These are phyloP conservation scores for Ephialtes manifestator DNA, from an alignment of 2,888 invertebrate species.

Conservation along the genomic window DNA sequence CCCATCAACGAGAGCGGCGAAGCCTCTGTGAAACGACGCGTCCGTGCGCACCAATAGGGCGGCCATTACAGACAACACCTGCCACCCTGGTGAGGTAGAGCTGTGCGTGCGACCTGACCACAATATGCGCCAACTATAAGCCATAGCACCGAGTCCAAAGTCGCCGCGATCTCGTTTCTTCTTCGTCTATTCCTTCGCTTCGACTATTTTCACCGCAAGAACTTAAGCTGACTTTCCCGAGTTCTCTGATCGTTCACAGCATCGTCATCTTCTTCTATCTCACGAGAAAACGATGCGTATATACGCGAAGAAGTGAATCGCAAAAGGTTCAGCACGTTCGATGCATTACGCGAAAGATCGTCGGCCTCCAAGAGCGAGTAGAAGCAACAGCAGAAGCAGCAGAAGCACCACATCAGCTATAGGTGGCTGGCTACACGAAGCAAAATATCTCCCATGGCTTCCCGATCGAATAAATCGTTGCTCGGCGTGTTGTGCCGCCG, in stretches of 20 bases:
- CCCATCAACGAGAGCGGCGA: conserved; percentile 51
- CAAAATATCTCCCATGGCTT: conserved; percentile 59
- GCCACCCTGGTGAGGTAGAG: conserved; percentile 77
- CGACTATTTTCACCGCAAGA: conserved; percentile 48
- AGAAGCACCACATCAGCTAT: conserved; percentile 30
- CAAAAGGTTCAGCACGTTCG: conserved; percentile 59
- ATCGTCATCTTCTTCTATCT: neutral
- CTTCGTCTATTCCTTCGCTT: conserved; percentile 23
- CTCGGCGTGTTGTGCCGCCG: conserved; percentile 44
- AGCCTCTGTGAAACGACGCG: conserved; percentile 59
- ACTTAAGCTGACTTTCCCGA: conserved; percentile 44
- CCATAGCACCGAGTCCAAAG: conserved; percentile 2
- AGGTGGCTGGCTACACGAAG: conserved; percentile 35
- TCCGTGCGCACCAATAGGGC: conserved; percentile 73
- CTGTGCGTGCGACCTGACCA: conserved; percentile 74
- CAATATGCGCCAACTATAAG: conserved; percentile 68
- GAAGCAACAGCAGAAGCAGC: conserved; percentile 20
- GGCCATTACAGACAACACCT: conserved; percentile 84
- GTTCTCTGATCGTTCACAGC: neutral
- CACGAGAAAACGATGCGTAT: conserved; percentile 5
- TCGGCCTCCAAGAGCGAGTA: conserved; percentile 53
- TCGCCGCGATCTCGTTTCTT: conserved; percentile 27
- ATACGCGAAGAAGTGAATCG: conserved; percentile 3
- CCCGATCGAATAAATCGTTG: conserved; percentile 63
- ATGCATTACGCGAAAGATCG: conserved; percentile 67